Evolutionary conservation across 2,113 vertebrate genomes (phyloP).

Genomic region (Ardeotis arabs): DNA sequence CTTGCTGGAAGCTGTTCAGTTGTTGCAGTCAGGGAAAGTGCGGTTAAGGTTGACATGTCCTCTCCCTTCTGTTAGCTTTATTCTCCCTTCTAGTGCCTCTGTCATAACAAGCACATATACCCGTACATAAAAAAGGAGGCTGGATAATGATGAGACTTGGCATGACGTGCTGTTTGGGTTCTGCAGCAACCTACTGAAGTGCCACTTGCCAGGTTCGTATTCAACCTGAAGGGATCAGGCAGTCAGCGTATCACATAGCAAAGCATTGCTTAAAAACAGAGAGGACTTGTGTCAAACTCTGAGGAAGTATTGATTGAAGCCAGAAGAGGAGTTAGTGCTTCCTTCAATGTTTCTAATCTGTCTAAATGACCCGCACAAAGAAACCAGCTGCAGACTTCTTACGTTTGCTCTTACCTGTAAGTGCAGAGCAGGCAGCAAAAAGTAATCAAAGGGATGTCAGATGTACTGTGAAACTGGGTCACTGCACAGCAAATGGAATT

Average conservation of each 20-base stretch:
- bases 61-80: slow-evolving; percentile 42
- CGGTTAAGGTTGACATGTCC: background rate
- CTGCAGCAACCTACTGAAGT: slow-evolving; percentile 52
- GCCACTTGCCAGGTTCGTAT: slow-evolving; percentile 50
- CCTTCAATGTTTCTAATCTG: slow-evolving; percentile 58
- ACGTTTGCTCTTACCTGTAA: slow-evolving; percentile 11
- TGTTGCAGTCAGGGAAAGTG: background rate
- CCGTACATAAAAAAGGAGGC: background rate
- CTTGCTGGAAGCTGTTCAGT: slow-evolving; percentile 53
- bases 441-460: slow-evolving; percentile 62
- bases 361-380: slow-evolving; percentile 32
- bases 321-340: slow-evolving; percentile 41
- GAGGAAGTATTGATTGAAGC: slow-evolving; percentile 56
- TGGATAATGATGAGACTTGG: slow-evolving; percentile 17
- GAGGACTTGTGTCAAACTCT: slow-evolving; percentile 47
- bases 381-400: slow-evolving; percentile 27
- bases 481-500: slow-evolving; percentile 56
- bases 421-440: slow-evolving; percentile 35
- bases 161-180: slow-evolving; percentile 24
- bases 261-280: slow-evolving; percentile 62
- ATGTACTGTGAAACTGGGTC: slow-evolving; percentile 70
- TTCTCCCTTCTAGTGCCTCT: background rate
- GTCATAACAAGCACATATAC: background rate
- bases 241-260: background rate
- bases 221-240: slow-evolving; percentile 51